Percentiles rank a stretch among this genome's conserved stretches.
Conservation (phyloP, 2,888 invertebrate genomes). For the Diarsia rubi region DNA sequence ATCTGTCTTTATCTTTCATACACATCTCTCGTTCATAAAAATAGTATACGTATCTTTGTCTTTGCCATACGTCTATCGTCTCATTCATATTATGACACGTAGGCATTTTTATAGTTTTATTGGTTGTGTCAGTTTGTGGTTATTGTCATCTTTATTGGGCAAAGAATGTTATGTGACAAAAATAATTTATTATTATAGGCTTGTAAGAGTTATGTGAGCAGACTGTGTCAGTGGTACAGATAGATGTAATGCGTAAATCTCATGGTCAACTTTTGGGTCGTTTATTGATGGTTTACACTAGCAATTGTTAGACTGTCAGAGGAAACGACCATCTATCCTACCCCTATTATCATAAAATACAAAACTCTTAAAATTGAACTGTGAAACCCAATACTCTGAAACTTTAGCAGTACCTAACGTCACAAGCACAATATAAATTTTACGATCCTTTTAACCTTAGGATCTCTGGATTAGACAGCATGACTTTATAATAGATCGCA, state of each 20-base stretch:
- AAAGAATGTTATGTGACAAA: slow-evolving; percentile 24
- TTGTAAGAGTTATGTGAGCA: slow-evolving; percentile 11
- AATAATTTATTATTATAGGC: slow-evolving; percentile 33
- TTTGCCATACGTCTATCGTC: slow-evolving; percentile 19
- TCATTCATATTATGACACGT: slow-evolving; percentile 20
- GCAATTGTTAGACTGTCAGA: neutral
- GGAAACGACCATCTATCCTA: neutral
- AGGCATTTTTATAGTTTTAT: slow-evolving; percentile 42
- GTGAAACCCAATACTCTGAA: neutral
- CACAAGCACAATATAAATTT: neutral
- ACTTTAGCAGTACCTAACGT: neutral
- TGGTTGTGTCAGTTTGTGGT: slow-evolving; percentile 44
- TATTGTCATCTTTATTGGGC: slow-evolving; percentile 45
- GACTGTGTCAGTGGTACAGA: slow-evolving; percentile 14
- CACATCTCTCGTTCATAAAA: neutral
- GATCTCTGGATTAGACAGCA: neutral
- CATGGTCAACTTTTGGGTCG: neutral
- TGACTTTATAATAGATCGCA: too few relatives aligned
- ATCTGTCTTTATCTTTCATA: slow-evolving; percentile 11
- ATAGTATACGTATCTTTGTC: slow-evolving; percentile 1
- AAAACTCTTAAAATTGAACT: neutral
- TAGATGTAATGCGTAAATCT: neutral
- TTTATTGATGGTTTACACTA: neutral
- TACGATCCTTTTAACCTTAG: neutral
- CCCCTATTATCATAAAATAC: neutral